A percentile compares a stretch with the other conserved stretches of the same genome.
Evolutionary conservation across 2,113 vertebrate species (phyloP).

Genomic region (Myrmophylax atrothorax): DNA sequence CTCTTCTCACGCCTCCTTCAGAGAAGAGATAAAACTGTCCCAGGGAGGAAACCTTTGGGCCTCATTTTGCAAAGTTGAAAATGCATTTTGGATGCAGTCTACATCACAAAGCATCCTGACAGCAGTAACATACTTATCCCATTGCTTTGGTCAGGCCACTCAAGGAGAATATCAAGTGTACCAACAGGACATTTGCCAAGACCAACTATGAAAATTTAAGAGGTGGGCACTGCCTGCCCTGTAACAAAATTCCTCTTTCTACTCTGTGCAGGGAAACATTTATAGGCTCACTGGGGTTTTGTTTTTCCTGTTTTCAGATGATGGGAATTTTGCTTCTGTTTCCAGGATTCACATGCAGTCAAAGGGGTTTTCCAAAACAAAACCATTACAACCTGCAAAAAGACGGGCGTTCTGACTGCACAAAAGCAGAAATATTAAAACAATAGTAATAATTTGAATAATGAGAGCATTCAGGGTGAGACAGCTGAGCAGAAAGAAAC

Average conservation of each 20-base stretch:
- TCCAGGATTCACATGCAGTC: background rate
- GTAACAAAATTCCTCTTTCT: background rate
- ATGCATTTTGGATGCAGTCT: background rate
- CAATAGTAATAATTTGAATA: background rate
- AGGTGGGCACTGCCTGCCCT: background rate
- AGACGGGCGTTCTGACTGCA: background rate
- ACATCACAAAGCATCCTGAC: background rate
- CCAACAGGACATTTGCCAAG: background rate
- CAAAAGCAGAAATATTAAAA: background rate
- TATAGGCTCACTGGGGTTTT: background rate
- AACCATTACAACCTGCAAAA: background rate
- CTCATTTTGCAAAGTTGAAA: background rate
- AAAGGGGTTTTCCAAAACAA: conserved; percentile 11
- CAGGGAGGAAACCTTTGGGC: background rate
- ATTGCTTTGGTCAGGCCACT: background rate
- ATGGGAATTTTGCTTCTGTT: background rate
- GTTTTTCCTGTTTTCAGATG: background rate
- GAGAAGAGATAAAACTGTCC: background rate
- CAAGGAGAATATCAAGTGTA: background rate
- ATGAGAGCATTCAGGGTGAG: background rate
- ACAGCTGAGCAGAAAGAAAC: background rate
- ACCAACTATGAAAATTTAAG: background rate
- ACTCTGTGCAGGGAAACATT: background rate
- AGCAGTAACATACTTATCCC: background rate
- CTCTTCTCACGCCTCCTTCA: fast-evolving